Evolutionary conservation across 92 coral and sea anemone species (phyloP).

Genomic region (Ricordea florida): DNA sequence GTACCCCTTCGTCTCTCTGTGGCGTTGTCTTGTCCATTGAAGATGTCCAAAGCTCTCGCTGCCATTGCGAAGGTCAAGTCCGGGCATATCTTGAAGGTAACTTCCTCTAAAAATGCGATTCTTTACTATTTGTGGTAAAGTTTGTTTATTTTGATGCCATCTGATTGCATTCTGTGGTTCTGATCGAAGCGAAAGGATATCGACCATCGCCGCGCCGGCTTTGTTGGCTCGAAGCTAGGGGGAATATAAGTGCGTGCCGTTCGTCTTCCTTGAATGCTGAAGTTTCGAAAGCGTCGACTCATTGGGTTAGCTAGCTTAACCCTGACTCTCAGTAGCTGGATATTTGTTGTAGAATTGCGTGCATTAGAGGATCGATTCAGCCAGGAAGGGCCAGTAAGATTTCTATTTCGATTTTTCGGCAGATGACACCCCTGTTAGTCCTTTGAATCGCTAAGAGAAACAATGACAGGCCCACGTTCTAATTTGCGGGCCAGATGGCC

Average conservation of each 20-base stretch:
- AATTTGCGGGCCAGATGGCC: conserved; percentile 77
- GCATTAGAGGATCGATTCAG: conserved; percentile 17
- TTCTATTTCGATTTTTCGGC: conserved; percentile 85
- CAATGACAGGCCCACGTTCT: conserved; percentile 91
- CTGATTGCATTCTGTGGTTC: neutral
- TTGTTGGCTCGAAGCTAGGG: conserved; percentile 76
- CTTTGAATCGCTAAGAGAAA: conserved; percentile 87
- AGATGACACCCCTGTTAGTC: conserved; percentile 98
- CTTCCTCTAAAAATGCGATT: neutral
- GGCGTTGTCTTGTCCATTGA: conserved; percentile 78
- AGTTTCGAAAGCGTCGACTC: conserved; percentile 21
- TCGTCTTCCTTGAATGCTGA: conserved; percentile 38
- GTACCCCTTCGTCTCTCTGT: conserved; percentile 93
- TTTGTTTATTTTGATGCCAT: neutral
- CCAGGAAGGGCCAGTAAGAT: conserved; percentile 54
- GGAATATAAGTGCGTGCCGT: conserved; percentile 74
- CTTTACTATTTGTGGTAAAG: neutral
- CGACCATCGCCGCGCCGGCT: conserved; percentile 93
- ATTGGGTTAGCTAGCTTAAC: too few species aligned
- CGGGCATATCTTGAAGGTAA: conserved; percentile 90
- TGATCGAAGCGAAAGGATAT: conserved; percentile 57
- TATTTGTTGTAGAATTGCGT: neutral
- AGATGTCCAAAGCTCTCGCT: conserved; percentile 96
- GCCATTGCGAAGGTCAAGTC: conserved; percentile 96
- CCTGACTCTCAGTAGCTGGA: too few species aligned